Evolutionary conservation across 2,797 vertebrate genomes (phyloP).

Genomic region (Enteromius argenteus): DNA sequence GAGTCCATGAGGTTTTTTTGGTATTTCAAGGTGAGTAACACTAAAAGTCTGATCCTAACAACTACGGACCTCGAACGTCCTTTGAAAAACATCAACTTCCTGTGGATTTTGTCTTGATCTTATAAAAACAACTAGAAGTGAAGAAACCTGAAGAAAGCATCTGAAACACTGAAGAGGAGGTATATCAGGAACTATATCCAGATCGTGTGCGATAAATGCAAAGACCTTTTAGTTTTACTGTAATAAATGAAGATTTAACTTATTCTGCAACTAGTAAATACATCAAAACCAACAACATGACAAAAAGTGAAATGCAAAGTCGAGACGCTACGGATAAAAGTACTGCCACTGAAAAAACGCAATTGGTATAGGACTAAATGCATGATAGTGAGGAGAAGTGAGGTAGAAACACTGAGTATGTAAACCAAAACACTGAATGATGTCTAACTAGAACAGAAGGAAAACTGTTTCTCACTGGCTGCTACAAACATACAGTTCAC

Average conservation of each 20-base stretch:
- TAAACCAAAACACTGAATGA: constrained; percentile 42
- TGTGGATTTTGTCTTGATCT: not conserved
- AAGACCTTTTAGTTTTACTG: not conserved
- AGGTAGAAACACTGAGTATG: constrained; percentile 52
- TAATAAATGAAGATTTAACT: not conserved
- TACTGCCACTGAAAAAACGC: constrained; percentile 1
- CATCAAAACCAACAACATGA: not conserved
- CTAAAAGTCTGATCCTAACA: not conserved
- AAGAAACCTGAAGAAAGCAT: not conserved
- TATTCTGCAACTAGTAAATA: too few relatives aligned
- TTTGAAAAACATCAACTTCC: not conserved
- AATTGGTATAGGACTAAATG: not conserved
- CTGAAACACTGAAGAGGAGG: not conserved
- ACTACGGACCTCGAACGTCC: not conserved
- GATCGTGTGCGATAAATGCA: not conserved
- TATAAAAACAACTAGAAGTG: not conserved
- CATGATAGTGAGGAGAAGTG: constrained; percentile 9
- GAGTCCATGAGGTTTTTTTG: not conserved
- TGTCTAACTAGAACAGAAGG: not conserved
- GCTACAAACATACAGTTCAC: too few relatives aligned
- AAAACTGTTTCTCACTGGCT: not conserved
- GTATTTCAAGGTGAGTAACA: not conserved
- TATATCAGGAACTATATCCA: not conserved
- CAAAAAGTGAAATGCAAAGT: constrained; percentile 6
- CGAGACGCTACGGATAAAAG: not conserved